A percentile compares a stretch with the other conserved stretches of the same genome.
phyloP scores from a whole-genome alignment of 2,888 invertebrate genomes.

The Podabrus alpinus region DNA sequence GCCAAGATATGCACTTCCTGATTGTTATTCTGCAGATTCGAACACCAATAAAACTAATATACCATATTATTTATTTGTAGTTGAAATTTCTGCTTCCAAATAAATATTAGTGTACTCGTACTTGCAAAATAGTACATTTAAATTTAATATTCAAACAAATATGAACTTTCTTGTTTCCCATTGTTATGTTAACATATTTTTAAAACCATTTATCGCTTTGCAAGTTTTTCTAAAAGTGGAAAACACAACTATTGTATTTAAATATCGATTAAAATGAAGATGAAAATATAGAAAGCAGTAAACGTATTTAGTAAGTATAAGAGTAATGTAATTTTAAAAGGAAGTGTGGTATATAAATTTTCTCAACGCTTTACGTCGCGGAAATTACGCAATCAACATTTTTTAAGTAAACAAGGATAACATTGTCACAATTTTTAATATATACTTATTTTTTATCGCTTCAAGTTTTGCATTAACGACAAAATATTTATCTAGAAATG shows the following conservation, averaged over 20 bases:
- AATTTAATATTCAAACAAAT: neutral
- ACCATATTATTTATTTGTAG: neutral
- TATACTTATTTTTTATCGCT: neutral
- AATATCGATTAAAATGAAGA: neutral
- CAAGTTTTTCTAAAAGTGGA: too few relatives aligned
- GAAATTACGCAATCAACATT: slow-evolving; percentile 1
- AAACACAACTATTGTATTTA: neutral
- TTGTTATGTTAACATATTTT: neutral
- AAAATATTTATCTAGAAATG: neutral
- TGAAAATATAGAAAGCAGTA: neutral
- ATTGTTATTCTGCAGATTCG: neutral
- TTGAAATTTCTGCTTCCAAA: neutral
- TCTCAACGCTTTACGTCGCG: neutral
- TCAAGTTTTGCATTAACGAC: neutral
- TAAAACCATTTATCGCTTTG: neutral
- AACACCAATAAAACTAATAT: neutral
- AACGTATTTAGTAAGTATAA: neutral
- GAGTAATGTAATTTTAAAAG: neutral
- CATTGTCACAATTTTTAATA: neutral
- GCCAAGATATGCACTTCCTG: neutral
- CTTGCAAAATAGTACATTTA: neutral
- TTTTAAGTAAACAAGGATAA: neutral
- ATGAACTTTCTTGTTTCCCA: neutral
- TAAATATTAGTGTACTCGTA: neutral
- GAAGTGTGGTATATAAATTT: slow-evolving; percentile 1